A percentile compares a stretch with the other conserved stretches of the same genome.
Evolutionary conservation across 1,140 invertebrate species (phyloP).

Genomic region (Tyrophagus putrescentiae): DNA sequence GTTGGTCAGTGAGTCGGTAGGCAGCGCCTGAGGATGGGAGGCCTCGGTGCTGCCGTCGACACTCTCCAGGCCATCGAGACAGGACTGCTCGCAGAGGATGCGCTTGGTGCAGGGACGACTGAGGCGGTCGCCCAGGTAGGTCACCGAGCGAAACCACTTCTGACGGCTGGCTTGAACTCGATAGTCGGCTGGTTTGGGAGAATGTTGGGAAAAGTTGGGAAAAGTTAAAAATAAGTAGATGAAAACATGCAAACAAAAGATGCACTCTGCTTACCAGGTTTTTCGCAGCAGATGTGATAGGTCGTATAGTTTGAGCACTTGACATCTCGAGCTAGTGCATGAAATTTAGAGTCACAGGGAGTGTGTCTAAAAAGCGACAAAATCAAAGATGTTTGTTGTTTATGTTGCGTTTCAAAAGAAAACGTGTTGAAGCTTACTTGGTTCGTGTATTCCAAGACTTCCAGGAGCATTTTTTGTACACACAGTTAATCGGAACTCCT

Average conservation of each 20-base stretch:
- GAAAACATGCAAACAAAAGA: background rate
- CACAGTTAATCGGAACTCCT: too few species aligned
- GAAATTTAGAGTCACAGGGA: too few species aligned
- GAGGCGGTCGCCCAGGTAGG: background rate
- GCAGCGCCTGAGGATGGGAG: background rate
- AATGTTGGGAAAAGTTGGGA: too few species aligned
- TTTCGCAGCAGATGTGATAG: constrained; percentile 3
- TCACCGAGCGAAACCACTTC: constrained; percentile 2
- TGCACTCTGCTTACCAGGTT: background rate
- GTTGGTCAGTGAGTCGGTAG: background rate
- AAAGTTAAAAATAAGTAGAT: too few species aligned
- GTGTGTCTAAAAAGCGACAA: too few species aligned
- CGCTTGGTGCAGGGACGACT: background rate
- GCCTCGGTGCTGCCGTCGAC: background rate
- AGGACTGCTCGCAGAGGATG: constrained; percentile 7
- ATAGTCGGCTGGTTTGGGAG: background rate
- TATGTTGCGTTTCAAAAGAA: too few species aligned
- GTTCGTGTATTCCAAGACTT: too few species aligned
- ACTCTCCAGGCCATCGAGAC: background rate
- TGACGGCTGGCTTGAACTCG: background rate
- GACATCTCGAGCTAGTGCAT: background rate
- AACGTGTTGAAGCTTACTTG: too few species aligned
- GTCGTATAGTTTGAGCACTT: background rate
- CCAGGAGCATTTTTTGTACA: too few species aligned
- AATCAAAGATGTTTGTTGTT: too few species aligned